Conservation (phyloP, 53 echinoderm and acorn worm genomes). For the Echinometra lucunter region DNA sequence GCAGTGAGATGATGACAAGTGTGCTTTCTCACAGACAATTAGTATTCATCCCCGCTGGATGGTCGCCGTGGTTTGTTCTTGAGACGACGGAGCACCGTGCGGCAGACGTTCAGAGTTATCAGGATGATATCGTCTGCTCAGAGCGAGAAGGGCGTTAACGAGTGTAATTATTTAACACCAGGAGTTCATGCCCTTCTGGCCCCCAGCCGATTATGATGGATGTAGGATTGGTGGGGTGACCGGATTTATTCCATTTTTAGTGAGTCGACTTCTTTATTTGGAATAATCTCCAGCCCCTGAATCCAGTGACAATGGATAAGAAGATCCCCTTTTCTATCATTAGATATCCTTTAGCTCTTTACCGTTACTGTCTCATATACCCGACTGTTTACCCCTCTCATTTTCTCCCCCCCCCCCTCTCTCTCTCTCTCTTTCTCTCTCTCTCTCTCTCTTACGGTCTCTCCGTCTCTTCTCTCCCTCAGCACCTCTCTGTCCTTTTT, state of each 20-base stretch:
- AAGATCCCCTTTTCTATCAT: not conserved
- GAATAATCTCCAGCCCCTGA: not conserved
- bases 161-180: too few relatives aligned
- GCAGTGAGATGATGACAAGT: conserved; percentile 19
- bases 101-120: not conserved
- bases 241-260: not conserved
- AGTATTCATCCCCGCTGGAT: conserved; percentile 23
- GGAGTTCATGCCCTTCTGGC: too few relatives aligned
- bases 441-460: not conserved
- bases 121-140: too few relatives aligned
- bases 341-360: not conserved
- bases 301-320: not conserved
- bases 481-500: not conserved
- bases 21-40: not conserved
- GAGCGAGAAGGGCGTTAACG: too few relatives aligned
- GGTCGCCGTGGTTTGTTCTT: not conserved
- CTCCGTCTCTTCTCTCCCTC: not conserved
- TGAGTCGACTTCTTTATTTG: not conserved
- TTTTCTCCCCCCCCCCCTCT: not conserved
- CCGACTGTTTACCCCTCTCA: too few relatives aligned
- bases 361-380: too few relatives aligned
- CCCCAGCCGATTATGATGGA: not conserved
- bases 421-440: conserved; percentile 30
- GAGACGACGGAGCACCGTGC: not conserved
- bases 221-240: not conserved